phyloP scores from a whole-genome alignment of 2,888 invertebrate genomes.

The Octodonta nipae region DNA sequence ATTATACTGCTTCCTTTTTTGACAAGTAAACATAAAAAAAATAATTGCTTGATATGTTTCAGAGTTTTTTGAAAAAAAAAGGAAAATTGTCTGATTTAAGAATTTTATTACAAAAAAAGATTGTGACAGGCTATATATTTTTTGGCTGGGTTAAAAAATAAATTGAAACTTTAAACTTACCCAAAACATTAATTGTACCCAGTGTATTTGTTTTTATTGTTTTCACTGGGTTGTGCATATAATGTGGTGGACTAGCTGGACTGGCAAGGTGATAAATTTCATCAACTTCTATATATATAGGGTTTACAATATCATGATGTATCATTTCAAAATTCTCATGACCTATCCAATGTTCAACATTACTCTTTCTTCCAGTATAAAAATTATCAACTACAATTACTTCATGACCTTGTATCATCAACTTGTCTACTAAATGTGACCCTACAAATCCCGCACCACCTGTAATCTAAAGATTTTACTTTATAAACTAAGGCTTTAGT shows the following conservation, averaged over 20 bases:
- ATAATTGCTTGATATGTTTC: too few relatives aligned
- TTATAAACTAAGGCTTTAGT: neutral
- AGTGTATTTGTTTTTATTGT: slow-evolving; percentile 98
- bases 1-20: too few relatives aligned
- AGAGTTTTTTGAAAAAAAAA: too few relatives aligned
- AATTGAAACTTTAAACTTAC: too few relatives aligned
- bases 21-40: too few relatives aligned
- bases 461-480: slow-evolving; percentile 50
- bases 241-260: slow-evolving; percentile 97
- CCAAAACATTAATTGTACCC: slow-evolving; percentile 86
- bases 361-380: slow-evolving; percentile 91
- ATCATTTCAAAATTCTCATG: slow-evolving; percentile 98
- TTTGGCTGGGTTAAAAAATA: too few relatives aligned
- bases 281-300: slow-evolving; percentile 91
- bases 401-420: slow-evolving; percentile 94
- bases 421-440: slow-evolving; percentile 87
- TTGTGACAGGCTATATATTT: slow-evolving; percentile 4
- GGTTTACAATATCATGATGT: slow-evolving; percentile 97
- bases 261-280: slow-evolving; percentile 98
- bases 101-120: too few relatives aligned
- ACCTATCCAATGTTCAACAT: slow-evolving; percentile 97
- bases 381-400: slow-evolving; percentile 96
- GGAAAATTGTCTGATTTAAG: too few relatives aligned
- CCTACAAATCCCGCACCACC: slow-evolving; percentile 99
- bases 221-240: slow-evolving; percentile 99